Evolutionary conservation across 1,140 invertebrate species (phyloP).

Genomic region (Atta texana): DNA sequence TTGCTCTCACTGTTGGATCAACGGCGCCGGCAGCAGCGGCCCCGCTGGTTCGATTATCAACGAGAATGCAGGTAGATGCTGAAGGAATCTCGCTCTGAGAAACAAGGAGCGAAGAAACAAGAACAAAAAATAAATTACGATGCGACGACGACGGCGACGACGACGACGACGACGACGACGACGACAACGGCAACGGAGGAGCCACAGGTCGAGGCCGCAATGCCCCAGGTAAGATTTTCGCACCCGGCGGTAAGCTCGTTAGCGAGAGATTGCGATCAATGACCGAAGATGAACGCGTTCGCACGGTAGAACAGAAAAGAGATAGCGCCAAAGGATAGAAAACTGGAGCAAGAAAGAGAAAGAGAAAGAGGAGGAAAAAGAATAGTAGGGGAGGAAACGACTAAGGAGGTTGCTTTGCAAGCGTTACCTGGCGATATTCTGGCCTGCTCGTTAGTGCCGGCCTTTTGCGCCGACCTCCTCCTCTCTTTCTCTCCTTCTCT

Average conservation of each 20-base stretch:
- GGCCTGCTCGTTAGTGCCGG: slow-evolving; percentile 80
- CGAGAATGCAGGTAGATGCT: slow-evolving; percentile 62
- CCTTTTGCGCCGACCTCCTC: slow-evolving; percentile 54
- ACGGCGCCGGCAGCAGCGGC: slow-evolving; percentile 1
- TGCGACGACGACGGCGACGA: neutral
- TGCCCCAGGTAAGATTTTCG: slow-evolving; percentile 81
- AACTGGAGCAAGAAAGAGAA: slow-evolving; percentile 22
- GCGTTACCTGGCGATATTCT: slow-evolving; percentile 68
- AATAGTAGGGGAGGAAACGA: slow-evolving; percentile 45
- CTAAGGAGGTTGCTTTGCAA: slow-evolving; percentile 75
- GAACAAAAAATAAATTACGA: slow-evolving; percentile 18
- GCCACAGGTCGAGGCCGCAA: slow-evolving; percentile 56
- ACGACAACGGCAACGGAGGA: slow-evolving; percentile 44
- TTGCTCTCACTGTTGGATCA: neutral
- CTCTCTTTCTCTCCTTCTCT: neutral
- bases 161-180: slow-evolving; percentile 13
- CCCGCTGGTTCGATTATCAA: slow-evolving; percentile 71
- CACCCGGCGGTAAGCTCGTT: slow-evolving; percentile 83
- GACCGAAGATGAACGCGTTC: slow-evolving; percentile 85
- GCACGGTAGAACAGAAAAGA: slow-evolving; percentile 72
- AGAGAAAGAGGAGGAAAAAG: neutral
- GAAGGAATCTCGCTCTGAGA: slow-evolving; percentile 22
- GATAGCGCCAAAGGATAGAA: slow-evolving; percentile 37
- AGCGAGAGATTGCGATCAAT: slow-evolving; percentile 84
- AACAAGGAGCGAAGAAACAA: slow-evolving; percentile 7